Evolutionary conservation across 2,113 vertebrate species (phyloP).

Genomic region (Anguilla rostrata): DNA sequence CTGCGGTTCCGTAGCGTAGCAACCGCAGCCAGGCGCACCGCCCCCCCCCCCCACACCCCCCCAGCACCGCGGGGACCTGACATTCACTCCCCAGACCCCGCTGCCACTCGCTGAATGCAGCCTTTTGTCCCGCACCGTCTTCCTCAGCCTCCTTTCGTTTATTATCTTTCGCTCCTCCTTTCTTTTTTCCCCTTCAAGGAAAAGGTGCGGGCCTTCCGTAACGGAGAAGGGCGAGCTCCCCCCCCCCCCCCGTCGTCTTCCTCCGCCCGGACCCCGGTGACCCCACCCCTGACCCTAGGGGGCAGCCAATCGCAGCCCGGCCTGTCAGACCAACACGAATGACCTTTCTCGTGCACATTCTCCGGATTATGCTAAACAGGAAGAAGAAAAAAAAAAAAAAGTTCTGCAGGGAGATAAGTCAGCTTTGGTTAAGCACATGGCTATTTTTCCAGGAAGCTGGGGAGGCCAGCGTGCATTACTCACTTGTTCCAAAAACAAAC

Average conservation of each 20-base stretch:
- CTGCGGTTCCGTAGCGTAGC: constrained; percentile 64
- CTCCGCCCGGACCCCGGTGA: background rate
- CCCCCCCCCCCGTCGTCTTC: background rate
- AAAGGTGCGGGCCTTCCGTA: constrained; percentile 3
- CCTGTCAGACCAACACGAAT: too few relatives aligned
- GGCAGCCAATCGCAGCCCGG: too few relatives aligned
- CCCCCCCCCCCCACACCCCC: constrained; percentile 23
- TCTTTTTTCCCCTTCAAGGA: background rate
- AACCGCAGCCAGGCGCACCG: constrained; percentile 63
- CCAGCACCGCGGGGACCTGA: constrained; percentile 60
- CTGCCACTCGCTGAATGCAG: constrained; percentile 48
- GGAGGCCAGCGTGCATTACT: background rate
- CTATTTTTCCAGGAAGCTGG: background rate
- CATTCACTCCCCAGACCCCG: constrained; percentile 59
- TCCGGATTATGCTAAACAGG: too few relatives aligned
- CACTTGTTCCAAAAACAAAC: background rate
- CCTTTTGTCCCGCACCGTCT: constrained; percentile 52
- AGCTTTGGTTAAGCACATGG: background rate
- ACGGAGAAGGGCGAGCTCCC: background rate
- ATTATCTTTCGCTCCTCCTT: constrained; percentile 29
- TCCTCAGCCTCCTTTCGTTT: constrained; percentile 40
- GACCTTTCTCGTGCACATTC: too few relatives aligned
- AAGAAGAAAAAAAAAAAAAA: too few relatives aligned
- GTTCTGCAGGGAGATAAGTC: too few relatives aligned
- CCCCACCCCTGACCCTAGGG: background rate